Base-by-base conservation (phyloP, 1,140 invertebrate genomes). In the Papilio machaon region DNA sequence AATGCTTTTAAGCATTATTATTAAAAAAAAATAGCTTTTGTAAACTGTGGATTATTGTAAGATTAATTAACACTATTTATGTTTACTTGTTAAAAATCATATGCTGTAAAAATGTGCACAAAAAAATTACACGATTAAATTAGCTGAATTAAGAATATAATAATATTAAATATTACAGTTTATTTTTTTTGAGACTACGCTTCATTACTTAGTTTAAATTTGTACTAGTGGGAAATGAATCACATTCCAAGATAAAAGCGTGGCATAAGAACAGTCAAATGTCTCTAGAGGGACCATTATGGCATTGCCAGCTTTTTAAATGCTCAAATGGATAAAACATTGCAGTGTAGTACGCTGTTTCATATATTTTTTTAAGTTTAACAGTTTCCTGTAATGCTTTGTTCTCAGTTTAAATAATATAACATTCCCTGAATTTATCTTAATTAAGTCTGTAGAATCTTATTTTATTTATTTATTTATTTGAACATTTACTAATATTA, bases 201-300 rank as follows among this genome's bases (percentile, higher is more conserved):
- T 74, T 19, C 38, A 49, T 75, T 52, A 75, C 46, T 74, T 74
- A 49, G 73, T 9, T 46, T 75, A 47, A 43, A 10, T 74, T 74
- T 23, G 7, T 38, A 73, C 13, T 46, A 47, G 73, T 10, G 73
- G 11, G n/a, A 17, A 74, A 74, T 74, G 17, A 76, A 76, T 76
- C 74, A 76, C 47, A 76, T 76, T 75, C 46, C 9, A 46, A 75
- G 74, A 54, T 52, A 76, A 54, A 76, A 76, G 49, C 43, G 52
- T 47, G 11, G 19, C 74, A 54, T 76, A 54, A 76, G 74, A 76
- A 74, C 43, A 52, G 74, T 52, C 49, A 76, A 76, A 54, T 76
- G 23, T 76, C 74, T 76, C 74, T n/a, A 76, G 38, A 76, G 74
- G 35, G 23, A 52, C 49, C 49, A 76, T 76, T 76, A 35, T 35